These are phyloP conservation scores for Arizona elegans DNA, from an alignment of 2,113 vertebrate genomes.

Conservation along the genomic window DNA sequence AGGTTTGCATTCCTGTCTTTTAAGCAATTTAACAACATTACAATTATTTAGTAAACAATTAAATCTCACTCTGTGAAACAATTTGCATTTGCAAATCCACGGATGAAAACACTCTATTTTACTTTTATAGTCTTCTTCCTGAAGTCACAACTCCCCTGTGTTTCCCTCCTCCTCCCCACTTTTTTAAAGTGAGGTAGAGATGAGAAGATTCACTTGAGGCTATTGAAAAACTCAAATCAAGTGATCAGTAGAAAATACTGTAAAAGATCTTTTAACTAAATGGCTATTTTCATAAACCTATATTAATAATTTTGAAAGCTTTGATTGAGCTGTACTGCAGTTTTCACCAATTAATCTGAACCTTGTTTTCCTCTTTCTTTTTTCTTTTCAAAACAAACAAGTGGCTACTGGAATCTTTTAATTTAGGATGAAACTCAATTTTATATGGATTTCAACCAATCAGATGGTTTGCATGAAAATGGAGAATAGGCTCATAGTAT, in stretches of 20 bases:
- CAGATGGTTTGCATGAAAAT: conserved; percentile 6
- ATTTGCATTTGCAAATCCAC: conserved; percentile 7
- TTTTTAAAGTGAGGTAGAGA: not conserved
- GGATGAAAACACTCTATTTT: not conserved
- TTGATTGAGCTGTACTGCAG: not conserved
- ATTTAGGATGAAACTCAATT: accelerated
- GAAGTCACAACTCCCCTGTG: not conserved
- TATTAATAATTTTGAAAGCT: not conserved
- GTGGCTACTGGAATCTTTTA: not conserved
- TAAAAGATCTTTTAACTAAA: not conserved
- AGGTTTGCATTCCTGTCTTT: not conserved
- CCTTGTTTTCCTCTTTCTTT: not conserved
- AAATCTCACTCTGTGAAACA: not conserved
- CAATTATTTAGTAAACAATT: not conserved
- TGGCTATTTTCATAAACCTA: not conserved
- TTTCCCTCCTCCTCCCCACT: not conserved
- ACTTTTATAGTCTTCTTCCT: not conserved
- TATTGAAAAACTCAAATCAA: not conserved
- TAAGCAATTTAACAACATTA: not conserved
- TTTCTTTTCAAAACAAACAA: not conserved
- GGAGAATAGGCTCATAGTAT: not conserved
- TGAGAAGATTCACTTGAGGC: not conserved
- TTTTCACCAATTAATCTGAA: not conserved
- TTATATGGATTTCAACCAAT: not conserved
- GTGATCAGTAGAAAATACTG: not conserved